Conservation (phyloP, 2,797 vertebrate species). For the Tarsius wallacei region DNA sequence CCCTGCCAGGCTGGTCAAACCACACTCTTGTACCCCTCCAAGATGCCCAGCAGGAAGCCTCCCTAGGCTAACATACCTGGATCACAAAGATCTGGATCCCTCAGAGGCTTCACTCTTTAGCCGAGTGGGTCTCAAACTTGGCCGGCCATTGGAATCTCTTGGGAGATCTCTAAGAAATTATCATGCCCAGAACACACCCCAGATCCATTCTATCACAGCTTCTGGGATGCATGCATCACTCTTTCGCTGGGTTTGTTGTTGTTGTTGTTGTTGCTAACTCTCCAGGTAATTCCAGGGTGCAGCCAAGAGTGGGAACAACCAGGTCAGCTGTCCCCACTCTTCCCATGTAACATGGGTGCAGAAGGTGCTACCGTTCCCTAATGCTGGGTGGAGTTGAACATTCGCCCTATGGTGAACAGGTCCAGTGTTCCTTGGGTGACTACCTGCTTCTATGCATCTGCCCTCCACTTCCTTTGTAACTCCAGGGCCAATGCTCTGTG, state of each 20-base stretch:
- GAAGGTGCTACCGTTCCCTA: background rate
- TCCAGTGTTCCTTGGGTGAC: background rate
- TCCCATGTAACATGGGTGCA: background rate
- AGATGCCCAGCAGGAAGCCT: background rate
- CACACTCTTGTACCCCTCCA: background rate
- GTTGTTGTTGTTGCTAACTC: background rate
- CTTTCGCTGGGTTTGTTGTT: background rate
- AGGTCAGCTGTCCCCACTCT: accelerated
- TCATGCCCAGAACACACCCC: background rate
- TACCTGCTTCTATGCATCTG: background rate
- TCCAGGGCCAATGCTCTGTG: background rate
- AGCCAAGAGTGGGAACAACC: background rate
- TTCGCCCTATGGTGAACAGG: background rate
- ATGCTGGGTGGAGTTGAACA: background rate
- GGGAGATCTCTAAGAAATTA: background rate
- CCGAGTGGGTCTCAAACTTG: background rate
- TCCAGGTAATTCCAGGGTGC: background rate
- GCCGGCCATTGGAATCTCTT: background rate
- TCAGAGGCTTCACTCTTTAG: background rate
- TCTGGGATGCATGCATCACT: background rate
- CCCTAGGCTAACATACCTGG: background rate
- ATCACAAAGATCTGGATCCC: background rate
- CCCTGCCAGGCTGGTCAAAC: background rate
- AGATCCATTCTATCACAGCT: background rate
- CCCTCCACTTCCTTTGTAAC: background rate